A percentile compares a stretch with the other conserved stretches of the same genome.
Conservation (phyloP, 2,113 vertebrate genomes). For the Cinclus cinclus region DNA sequence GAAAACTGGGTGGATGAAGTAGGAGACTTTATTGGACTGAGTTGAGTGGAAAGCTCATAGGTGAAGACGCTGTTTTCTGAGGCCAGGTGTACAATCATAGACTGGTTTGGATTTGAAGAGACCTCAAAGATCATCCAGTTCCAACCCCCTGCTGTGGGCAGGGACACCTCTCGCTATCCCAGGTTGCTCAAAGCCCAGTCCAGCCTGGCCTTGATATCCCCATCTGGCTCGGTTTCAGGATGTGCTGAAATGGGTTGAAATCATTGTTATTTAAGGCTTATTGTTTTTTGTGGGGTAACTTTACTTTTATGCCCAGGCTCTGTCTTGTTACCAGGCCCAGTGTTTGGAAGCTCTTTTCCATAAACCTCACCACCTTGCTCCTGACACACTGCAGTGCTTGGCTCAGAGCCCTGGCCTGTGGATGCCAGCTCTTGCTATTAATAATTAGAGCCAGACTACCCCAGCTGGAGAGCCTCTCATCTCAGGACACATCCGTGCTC, state of each 20-base stretch:
- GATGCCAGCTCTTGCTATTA: not conserved
- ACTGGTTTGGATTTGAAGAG: not conserved
- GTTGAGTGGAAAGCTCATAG: not conserved
- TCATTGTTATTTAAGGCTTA: not conserved
- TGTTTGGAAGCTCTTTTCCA: not conserved
- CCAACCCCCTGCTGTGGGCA: fast-evolving
- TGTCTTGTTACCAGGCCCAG: not conserved
- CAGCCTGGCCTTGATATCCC: not conserved
- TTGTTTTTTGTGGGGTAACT: not conserved
- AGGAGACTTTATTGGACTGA: not conserved
- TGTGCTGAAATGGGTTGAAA: not conserved
- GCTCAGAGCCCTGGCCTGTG: not conserved
- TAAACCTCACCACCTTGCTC: not conserved
- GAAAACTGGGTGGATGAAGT: not conserved
- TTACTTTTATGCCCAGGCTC: not conserved
- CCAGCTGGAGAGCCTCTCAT: not conserved
- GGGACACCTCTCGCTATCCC: not conserved
- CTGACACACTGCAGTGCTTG: not conserved
- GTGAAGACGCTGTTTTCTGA: not conserved
- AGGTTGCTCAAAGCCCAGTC: not conserved
- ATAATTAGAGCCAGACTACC: not conserved
- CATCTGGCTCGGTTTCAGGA: not conserved
- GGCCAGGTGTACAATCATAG: not conserved
- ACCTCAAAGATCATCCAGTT: not conserved
- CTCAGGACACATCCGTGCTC: not conserved